These are phyloP conservation scores for Alosa alosa DNA, from an alignment of 2,113 vertebrate species.

Conservation along the genomic window DNA sequence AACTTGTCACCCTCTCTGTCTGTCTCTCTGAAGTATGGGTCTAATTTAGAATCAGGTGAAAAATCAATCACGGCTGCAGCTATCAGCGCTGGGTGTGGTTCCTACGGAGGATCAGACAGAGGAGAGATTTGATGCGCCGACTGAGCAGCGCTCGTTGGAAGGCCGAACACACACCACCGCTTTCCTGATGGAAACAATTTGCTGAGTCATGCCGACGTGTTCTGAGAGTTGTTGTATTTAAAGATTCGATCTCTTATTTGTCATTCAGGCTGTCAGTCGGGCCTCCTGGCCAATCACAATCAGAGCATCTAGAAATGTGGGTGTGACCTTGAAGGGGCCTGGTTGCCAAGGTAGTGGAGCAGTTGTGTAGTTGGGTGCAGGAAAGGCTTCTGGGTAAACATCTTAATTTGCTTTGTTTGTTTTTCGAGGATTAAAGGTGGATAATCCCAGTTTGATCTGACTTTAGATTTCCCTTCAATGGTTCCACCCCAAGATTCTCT, in stretches of 20 bases:
- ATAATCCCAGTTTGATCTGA: slow-evolving; percentile 38
- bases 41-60: background rate
- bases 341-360: slow-evolving; percentile 33
- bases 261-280: too few relatives aligned
- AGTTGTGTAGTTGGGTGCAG: background rate
- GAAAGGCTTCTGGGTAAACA: slow-evolving; percentile 30
- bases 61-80: background rate
- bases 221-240: too few relatives aligned
- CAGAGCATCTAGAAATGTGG: too few relatives aligned
- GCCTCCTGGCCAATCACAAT: too few relatives aligned
- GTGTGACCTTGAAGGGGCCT: background rate
- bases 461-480: slow-evolving; percentile 3
- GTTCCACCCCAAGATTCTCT: background rate
- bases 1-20: background rate
- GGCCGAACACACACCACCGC: too few relatives aligned
- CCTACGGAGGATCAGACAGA: too few relatives aligned
- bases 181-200: too few relatives aligned
- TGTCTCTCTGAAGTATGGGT: background rate
- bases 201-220: too few relatives aligned
- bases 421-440: slow-evolving; percentile 33
- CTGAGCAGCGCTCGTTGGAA: too few relatives aligned
- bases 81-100: background rate
- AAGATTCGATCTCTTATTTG: too few relatives aligned
- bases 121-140: too few relatives aligned
- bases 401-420: slow-evolving; percentile 44